phyloP scores from a whole-genome alignment of 2,113 vertebrate genomes.

The Mustela nigripes region DNA sequence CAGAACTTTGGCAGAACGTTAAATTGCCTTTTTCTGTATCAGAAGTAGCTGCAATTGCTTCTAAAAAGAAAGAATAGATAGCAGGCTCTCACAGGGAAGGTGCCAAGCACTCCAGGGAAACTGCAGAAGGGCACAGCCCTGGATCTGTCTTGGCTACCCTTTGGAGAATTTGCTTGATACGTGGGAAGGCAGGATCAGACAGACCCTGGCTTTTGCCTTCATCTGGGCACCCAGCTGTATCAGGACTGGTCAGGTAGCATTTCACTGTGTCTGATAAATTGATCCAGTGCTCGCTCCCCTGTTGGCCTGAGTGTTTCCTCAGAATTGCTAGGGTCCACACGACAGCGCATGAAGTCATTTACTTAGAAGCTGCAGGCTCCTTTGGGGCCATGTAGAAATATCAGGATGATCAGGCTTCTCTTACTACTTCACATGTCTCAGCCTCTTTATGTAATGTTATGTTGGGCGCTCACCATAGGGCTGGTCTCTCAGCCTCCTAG shows the following conservation, averaged over 20 bases:
- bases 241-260: not conserved
- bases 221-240: not conserved
- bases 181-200: not conserved
- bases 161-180: not conserved
- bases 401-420: not conserved
- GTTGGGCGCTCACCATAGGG: not conserved
- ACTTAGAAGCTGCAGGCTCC: not conserved
- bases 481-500: not conserved
- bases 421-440: not conserved
- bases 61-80: constrained; percentile 44
- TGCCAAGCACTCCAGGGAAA: not conserved
- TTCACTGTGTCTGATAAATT: not conserved
- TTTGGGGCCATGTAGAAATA: not conserved
- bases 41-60: constrained; percentile 74
- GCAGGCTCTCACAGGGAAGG: not conserved
- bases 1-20: constrained; percentile 79
- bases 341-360: not conserved
- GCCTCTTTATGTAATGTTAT: not conserved
- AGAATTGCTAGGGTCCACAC: not conserved
- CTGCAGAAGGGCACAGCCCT: not conserved
- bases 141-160: not conserved
- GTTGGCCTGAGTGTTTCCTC: not conserved
- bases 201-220: not conserved
- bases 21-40: constrained; percentile 80
- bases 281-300: not conserved